Evolutionary conservation across 2,888 invertebrate species (phyloP).

Genomic region (Lepidochrysops patricia): DNA sequence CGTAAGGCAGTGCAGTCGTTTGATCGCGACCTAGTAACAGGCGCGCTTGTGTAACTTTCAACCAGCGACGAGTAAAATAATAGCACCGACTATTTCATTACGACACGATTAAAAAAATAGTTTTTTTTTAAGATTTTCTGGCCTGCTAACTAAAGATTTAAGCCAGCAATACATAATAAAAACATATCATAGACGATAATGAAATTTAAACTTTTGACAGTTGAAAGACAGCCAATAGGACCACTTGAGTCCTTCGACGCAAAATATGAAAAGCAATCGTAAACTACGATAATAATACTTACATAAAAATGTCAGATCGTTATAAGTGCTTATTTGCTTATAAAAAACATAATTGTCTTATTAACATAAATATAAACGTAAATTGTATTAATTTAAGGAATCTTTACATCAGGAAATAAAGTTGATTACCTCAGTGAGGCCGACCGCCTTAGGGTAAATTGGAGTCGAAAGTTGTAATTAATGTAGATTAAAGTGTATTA

Average conservation of each 20-base stretch:
- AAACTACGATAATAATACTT: too few species aligned
- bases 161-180: too few species aligned
- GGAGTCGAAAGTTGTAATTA: not conserved
- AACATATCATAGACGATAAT: too few species aligned
- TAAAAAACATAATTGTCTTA: not conserved
- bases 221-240: too few species aligned
- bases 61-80: not conserved
- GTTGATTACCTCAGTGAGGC: not conserved
- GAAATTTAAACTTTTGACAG: too few species aligned
- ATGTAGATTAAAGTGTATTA: not conserved
- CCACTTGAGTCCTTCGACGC: too few species aligned
- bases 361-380: not conserved
- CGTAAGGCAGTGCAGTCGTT: not conserved
- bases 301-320: not conserved
- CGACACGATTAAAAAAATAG: not conserved
- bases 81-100: not conserved
- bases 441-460: not conserved
- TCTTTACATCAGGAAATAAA: not conserved
- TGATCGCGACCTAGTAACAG: not conserved
- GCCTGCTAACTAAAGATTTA: too few species aligned
- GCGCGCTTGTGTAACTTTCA: slow-evolving; percentile 5
- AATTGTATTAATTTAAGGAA: not conserved
- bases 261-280: too few species aligned
- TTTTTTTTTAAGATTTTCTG: too few species aligned
- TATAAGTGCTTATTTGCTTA: not conserved